These are phyloP conservation scores for Sparidentex hasta DNA, from an alignment of 2,797 vertebrate species.

Conservation along the genomic window DNA sequence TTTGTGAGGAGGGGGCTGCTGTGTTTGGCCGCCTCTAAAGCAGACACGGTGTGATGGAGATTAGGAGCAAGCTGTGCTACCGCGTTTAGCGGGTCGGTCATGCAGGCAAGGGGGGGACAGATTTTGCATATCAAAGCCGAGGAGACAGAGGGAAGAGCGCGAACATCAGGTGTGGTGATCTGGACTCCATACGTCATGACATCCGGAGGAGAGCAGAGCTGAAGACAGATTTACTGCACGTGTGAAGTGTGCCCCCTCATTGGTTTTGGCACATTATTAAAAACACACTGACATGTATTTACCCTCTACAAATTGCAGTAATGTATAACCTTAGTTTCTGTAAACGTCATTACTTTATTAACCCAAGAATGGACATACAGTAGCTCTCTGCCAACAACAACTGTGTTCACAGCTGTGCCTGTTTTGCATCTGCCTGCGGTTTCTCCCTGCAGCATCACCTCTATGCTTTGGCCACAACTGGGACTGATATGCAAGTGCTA, in stretches of 20 bases:
- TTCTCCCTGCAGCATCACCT: neutral
- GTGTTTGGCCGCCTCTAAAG: constrained; percentile 65
- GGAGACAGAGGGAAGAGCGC: constrained; percentile 35
- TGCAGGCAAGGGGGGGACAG: constrained; percentile 31
- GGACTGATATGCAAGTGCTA: neutral
- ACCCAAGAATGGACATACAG: neutral
- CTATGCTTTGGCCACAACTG: too few relatives aligned
- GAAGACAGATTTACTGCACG: constrained; percentile 32
- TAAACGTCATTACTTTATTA: neutral
- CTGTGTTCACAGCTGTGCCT: neutral
- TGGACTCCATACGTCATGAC: constrained; percentile 13
- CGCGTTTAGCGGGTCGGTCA: constrained; percentile 55
- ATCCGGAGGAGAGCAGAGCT: constrained; percentile 2
- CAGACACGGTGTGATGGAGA: constrained; percentile 66
- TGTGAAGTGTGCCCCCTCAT: constrained; percentile 19
- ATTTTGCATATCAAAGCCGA: constrained; percentile 78
- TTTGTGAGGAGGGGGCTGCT: constrained; percentile 52
- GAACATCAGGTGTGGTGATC: constrained; percentile 48
- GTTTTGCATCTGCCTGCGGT: neutral
- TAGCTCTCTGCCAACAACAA: neutral
- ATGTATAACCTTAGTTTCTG: neutral
- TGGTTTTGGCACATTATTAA: neutral
- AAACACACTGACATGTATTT: neutral
- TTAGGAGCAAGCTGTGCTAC: constrained; percentile 66
- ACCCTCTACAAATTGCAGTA: neutral